Evolutionary conservation across 2,113 vertebrate species (phyloP).

Genomic region (Tragelaphus scriptus): DNA sequence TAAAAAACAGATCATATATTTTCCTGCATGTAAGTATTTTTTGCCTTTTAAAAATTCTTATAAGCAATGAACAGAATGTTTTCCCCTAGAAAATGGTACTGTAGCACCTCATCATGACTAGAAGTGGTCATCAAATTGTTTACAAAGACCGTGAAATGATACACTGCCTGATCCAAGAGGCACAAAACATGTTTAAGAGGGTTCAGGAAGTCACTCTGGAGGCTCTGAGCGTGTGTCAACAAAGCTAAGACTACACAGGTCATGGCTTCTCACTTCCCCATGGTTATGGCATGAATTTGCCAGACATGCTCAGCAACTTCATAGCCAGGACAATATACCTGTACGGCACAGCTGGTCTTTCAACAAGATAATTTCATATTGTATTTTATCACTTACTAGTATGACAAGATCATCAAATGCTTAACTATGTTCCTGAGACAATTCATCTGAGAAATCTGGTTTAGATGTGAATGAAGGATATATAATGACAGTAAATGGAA

Average conservation of each 20-base stretch:
- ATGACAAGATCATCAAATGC: conserved; percentile 24
- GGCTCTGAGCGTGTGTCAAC: neutral
- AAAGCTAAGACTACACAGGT: neutral
- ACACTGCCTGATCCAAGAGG: neutral
- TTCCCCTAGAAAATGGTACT: neutral
- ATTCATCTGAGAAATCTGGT: conserved; percentile 15
- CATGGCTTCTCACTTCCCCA: neutral
- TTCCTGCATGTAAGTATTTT: neutral
- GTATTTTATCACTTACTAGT: neutral
- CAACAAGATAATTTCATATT: neutral
- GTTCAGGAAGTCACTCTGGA: neutral
- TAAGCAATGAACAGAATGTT: neutral
- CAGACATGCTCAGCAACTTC: neutral
- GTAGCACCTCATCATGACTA: neutral
- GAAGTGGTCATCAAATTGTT: neutral
- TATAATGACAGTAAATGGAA: neutral
- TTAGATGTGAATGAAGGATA: neutral
- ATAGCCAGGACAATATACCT: neutral
- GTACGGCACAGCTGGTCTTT: neutral
- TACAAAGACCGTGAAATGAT: neutral
- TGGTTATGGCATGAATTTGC: neutral
- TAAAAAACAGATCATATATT: neutral
- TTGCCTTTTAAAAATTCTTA: conserved; percentile 10
- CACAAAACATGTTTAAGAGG: neutral
- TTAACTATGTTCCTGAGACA: conserved; percentile 15